Evolutionary conservation across 1,140 invertebrate species (phyloP), one percentile per base, ranked within the genome.

Genomic region (Myzus persicae): DNA sequence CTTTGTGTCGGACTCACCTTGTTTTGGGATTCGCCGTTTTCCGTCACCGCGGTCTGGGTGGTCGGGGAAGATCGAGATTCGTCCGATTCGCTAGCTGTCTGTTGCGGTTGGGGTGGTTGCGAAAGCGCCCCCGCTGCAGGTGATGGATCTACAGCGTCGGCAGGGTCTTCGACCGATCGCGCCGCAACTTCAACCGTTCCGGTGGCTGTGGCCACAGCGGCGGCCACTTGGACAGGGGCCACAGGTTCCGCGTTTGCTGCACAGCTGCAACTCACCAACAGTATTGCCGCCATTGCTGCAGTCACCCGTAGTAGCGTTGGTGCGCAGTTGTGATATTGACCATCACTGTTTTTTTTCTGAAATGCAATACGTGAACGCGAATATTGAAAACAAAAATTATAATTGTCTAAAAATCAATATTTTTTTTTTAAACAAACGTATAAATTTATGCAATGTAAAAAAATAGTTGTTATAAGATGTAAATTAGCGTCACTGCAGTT

Each of bases 181-280:
- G 54, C 38, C 11, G 24, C 14, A 42, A 1, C 2, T 40, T 42
- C 51, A 5, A 3, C 14, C 26, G 89, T 90, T 3, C 89, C 89
- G 26, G 54, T 90, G n/a, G 91, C 91, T 14, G 46, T 38, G 22
- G 76, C 91, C 4, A 93, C 91, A 2, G 91, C 81, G 9, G 91
- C 81, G 20, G 91, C 81, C 46, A 93, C 91, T 85, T 93, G 91
- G 24, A 26, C 44, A 22, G 91, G 91, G 6, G 91, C 42, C 7
- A 85, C 81, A 26, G 91, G 81, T 40, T 93, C 91, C 4, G 91
- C 81, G 40, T 42, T 90, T 4, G 38, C 26, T 8, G 89, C 54
- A 31, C 51, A 26, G 11, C 14, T 40, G 88, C 87, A n/a, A n/a
- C 36, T 18, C 9, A 40, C 40, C 26, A 90, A 42, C 26, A 67